Evolutionary conservation across 2,797 vertebrate species (phyloP).

Genomic region (Oreortyx pictus): DNA sequence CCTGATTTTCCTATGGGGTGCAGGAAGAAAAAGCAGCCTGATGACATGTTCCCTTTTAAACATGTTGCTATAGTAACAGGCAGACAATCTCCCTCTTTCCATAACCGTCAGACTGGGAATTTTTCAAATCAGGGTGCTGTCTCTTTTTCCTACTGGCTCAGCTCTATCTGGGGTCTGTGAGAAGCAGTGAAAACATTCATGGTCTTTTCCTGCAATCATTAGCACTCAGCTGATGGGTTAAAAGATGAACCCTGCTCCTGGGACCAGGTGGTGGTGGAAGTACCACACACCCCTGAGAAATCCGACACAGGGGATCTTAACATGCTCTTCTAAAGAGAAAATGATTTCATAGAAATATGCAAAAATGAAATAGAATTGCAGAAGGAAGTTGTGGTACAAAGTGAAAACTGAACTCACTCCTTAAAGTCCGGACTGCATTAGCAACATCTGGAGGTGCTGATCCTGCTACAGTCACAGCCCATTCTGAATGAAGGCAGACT

Average conservation of each 20-base stretch:
- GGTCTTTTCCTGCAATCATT: not conserved
- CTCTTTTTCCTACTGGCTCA: not conserved
- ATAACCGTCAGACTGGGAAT: slow-evolving; percentile 27
- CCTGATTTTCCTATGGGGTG: slow-evolving; percentile 41
- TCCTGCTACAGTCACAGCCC: not conserved
- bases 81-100: slow-evolving; percentile 29
- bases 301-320: not conserved
- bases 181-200: not conserved
- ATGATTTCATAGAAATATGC: not conserved
- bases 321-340: not conserved
- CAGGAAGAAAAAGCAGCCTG: slow-evolving; percentile 49
- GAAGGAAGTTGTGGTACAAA: not conserved
- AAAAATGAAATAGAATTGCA: not conserved
- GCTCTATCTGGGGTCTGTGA: not conserved
- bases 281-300: not conserved
- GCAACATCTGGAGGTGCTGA: not conserved
- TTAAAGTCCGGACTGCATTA: not conserved
- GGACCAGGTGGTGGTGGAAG: not conserved
- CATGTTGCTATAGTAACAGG: slow-evolving; percentile 54
- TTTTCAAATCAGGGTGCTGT: slow-evolving; percentile 27
- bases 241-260: not conserved
- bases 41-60: slow-evolving; percentile 42
- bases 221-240: not conserved
- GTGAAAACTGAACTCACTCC: not conserved
- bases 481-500: not conserved